Evolutionary conservation across 2,797 vertebrate species (phyloP).

Genomic region (Sandelia bainsii): DNA sequence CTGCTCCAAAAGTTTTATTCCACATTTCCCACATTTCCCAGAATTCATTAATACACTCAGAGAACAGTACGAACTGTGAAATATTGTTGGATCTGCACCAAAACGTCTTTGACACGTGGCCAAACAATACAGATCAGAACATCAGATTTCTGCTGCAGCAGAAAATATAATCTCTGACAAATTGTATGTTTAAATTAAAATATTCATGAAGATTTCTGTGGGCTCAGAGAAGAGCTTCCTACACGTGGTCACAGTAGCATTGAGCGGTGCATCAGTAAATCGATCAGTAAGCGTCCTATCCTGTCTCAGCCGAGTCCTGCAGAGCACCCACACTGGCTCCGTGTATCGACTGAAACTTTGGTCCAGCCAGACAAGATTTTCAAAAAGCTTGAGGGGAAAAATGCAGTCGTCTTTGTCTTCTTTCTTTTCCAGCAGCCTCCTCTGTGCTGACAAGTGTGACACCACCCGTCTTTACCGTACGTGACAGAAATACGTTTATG

Average conservation of each 20-base stretch:
- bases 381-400: not conserved
- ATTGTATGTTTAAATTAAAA: not conserved
- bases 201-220: conserved; percentile 17
- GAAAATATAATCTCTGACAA: not conserved
- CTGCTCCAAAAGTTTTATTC: no score
- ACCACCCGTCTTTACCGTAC: no score
- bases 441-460: no score
- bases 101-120: not conserved
- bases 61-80: not conserved
- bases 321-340: not conserved
- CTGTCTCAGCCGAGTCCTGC: not conserved
- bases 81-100: not conserved
- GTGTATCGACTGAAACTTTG: not conserved
- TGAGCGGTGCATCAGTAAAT: not conserved
- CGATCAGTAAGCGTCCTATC: not conserved
- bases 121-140: no score
- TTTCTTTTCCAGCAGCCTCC: no score
- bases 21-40: not conserved
- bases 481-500: no score
- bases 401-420: not conserved
- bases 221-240: not conserved
- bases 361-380: conserved; percentile 1
- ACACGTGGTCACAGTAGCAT: not conserved
- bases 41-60: not conserved
- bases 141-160: not conserved